Percentiles rank a stretch among this genome's conserved stretches.
phyloP scores from a whole-genome alignment of 1,140 invertebrate species.

The Ceratosolen fusciceps region DNA sequence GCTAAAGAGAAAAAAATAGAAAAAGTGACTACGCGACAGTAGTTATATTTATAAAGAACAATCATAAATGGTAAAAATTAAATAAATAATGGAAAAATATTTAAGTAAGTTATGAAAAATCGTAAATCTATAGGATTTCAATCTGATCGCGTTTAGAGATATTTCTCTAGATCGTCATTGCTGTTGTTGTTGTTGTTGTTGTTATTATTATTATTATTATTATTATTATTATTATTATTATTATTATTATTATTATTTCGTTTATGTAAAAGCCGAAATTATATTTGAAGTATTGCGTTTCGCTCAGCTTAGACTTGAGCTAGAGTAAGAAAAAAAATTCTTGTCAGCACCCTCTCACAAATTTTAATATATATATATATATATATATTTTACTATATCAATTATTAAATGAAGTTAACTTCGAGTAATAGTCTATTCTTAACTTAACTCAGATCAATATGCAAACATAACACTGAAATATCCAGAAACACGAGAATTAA shows the following conservation, averaged over 20 bases:
- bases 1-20: not conserved
- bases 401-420: not conserved
- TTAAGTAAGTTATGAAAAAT: constrained; percentile 1
- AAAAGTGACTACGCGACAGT: not conserved
- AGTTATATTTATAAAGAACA: not conserved
- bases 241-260: too few relatives aligned
- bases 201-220: too few relatives aligned
- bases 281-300: constrained; percentile 5
- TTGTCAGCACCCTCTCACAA: constrained; percentile 26
- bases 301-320: constrained; percentile 16
- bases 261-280: not conserved
- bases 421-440: not conserved
- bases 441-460: not conserved
- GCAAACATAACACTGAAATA: constrained; percentile 53
- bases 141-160: not conserved
- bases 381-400: not conserved
- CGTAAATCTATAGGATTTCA: not conserved
- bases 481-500: constrained; percentile 9
- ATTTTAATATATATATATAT: not conserved
- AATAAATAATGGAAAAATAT: constrained; percentile 27
- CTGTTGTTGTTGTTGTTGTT: too few relatives aligned
- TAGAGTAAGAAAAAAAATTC: constrained; percentile 14
- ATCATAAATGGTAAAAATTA: constrained; percentile 14
- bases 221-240: too few relatives aligned
- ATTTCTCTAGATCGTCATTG: not conserved